Evolutionary conservation across 1,140 invertebrate genomes (phyloP).

Genomic region (Drosophila guanche): DNA sequence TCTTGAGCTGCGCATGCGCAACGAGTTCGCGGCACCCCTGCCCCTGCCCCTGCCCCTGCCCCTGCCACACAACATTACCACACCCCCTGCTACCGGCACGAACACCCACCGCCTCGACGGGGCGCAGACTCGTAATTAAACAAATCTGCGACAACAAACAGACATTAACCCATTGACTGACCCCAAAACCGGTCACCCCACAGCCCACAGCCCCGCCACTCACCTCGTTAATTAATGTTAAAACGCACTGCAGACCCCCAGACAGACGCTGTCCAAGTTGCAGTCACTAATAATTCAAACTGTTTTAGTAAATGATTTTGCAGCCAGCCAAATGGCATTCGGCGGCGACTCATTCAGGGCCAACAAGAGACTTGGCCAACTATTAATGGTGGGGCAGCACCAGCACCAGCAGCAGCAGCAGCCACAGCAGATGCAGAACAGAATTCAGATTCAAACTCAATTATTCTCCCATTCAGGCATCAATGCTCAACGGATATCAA

Average conservation of each 20-base stretch:
- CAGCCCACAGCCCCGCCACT: conserved; percentile 18
- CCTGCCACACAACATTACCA: too few relatives aligned
- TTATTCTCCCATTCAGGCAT: too few relatives aligned
- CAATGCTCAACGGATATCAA: too few relatives aligned
- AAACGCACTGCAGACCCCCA: conserved; percentile 24
- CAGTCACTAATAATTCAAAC: conserved; percentile 17
- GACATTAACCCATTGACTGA: conserved; percentile 57
- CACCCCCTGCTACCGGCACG: conserved; percentile 16
- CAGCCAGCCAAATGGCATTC: conserved; percentile 11
- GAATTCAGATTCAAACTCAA: too few relatives aligned
- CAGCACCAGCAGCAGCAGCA: too few relatives aligned
- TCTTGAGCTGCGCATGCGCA: conserved; percentile 68
- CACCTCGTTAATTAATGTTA: conserved; percentile 70
- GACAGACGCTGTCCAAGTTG: conserved; percentile 18
- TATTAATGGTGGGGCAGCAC: too few relatives aligned
- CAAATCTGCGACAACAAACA: conserved; percentile 63
- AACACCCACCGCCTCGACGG: conserved; percentile 59
- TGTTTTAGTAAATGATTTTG: conserved; percentile 24
- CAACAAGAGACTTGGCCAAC: conserved; percentile 22
- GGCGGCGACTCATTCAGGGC: neutral
- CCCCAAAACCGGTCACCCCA: conserved; percentile 48
- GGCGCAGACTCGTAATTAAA: conserved; percentile 61
- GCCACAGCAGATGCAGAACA: too few relatives aligned
- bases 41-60: conserved; percentile 3
- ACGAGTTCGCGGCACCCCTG: conserved; percentile 12